phyloP scores from a whole-genome alignment of 2,888 invertebrate genomes.

The Sialis lutaria region DNA sequence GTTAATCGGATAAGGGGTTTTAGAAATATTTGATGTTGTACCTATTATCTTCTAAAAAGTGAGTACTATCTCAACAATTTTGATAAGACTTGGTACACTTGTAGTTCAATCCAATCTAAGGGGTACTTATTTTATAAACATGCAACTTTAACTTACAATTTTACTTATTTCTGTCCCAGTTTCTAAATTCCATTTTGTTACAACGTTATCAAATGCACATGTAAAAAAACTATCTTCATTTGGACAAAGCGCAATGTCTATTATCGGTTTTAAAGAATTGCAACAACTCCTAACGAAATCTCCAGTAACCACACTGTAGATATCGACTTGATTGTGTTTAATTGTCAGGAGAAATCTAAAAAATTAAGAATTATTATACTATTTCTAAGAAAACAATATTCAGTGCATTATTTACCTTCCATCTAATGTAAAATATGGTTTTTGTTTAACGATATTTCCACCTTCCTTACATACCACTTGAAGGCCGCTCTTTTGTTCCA shows the following conservation, averaged over 20 bases:
- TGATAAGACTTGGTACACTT: too few relatives aligned
- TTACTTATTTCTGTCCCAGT: conserved; percentile 30
- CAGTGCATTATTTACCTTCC: conserved; percentile 39
- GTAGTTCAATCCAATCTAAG: too few relatives aligned
- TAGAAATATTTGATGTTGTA: too few relatives aligned
- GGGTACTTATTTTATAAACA: neutral
- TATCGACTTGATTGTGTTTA: conserved; percentile 37
- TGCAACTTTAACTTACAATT: conserved; percentile 20
- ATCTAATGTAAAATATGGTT: conserved; percentile 42
- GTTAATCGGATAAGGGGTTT: too few relatives aligned
- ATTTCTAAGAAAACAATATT: neutral
- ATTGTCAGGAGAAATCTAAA: conserved; percentile 41
- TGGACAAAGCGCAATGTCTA: conserved; percentile 31
- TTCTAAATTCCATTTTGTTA: conserved; percentile 36
- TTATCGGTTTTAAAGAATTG: conserved; percentile 30
- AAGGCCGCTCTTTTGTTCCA: too few relatives aligned
- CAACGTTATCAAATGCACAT: conserved; percentile 34
- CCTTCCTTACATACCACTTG: conserved; percentile 38
- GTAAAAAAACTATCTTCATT: conserved; percentile 29
- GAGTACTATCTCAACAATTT: too few relatives aligned
- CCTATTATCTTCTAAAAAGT: too few relatives aligned
- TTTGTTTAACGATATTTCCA: conserved; percentile 37
- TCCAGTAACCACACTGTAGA: conserved; percentile 46
- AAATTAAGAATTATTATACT: conserved; percentile 7
- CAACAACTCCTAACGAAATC: conserved; percentile 38